A percentile compares a stretch with the other conserved stretches of the same genome.
These are phyloP conservation scores for Leptatherina wallacei DNA, from an alignment of 2,797 vertebrate species.

Conservation along the genomic window DNA sequence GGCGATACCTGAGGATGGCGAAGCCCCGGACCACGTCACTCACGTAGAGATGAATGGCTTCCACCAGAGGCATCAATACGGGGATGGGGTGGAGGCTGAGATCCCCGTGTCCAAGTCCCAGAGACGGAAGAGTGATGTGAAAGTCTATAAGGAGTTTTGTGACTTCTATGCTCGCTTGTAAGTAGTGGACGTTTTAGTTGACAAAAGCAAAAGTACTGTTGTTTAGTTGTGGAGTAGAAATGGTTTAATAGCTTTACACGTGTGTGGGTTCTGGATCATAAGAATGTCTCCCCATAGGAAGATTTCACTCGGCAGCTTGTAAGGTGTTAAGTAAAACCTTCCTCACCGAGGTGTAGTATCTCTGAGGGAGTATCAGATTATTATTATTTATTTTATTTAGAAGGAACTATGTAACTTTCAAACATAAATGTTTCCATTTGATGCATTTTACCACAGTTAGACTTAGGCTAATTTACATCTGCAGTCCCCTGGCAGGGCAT, in stretches of 20 bases:
- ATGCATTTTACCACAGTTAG: too few species aligned
- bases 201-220: background rate
- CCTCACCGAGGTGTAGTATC: background rate
- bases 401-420: too few species aligned
- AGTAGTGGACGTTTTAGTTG: conserved; percentile 75
- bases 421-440: too few species aligned
- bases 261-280: background rate
- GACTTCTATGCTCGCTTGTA: conserved; percentile 98
- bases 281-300: background rate
- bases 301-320: background rate
- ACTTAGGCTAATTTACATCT: too few species aligned
- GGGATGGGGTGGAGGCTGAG: conserved; percentile 82
- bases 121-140: conserved; percentile 92
- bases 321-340: background rate
- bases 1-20: conserved; percentile 88
- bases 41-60: conserved; percentile 67
- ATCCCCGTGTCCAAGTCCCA: conserved; percentile 91
- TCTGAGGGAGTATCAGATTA: background rate
- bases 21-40: conserved; percentile 64
- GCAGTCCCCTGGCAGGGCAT: too few species aligned
- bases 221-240: background rate
- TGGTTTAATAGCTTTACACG: background rate
- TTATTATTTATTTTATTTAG: too few species aligned
- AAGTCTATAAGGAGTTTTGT: conserved; percentile 99
- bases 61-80: conserved; percentile 62